Percentiles rank a stretch among this genome's conserved stretches.
These are phyloP conservation scores for Chaenocephalus aceratus DNA, from an alignment of 2,113 vertebrate species.

Conservation along the genomic window DNA sequence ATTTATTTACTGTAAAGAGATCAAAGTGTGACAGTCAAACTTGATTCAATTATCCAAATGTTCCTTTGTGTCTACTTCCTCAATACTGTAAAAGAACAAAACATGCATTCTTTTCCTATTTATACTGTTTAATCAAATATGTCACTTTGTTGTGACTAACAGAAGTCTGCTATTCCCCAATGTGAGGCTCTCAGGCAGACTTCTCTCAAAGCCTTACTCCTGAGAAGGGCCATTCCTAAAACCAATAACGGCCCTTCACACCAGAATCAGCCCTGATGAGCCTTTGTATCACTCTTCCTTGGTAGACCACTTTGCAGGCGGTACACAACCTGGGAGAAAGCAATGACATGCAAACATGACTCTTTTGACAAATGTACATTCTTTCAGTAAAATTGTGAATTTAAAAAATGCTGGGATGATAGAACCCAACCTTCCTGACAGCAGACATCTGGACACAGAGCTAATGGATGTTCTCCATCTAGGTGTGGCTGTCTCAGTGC, in stretches of 20 bases:
- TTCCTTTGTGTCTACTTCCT: background rate
- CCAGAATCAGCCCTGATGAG: background rate
- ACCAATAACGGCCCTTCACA: conserved; percentile 1
- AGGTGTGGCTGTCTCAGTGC: background rate
- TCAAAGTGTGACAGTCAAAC: background rate
- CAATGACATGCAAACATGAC: background rate
- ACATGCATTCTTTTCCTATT: background rate
- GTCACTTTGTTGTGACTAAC: conserved; percentile 13
- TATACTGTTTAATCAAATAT: conserved; percentile 8
- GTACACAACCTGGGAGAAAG: background rate
- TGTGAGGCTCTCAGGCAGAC: background rate
- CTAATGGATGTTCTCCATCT: background rate
- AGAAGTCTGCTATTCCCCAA: background rate
- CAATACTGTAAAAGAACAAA: background rate
- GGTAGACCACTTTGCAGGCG: too few relatives aligned
- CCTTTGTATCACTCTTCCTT: background rate
- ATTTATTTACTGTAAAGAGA: background rate
- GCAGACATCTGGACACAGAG: background rate
- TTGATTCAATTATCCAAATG: background rate
- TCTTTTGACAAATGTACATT: background rate
- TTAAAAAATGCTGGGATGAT: background rate
- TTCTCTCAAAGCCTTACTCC: background rate
- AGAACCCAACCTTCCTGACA: background rate
- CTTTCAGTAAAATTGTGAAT: background rate
- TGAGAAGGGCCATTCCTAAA: background rate